phyloP scores from a whole-genome alignment of 2,113 vertebrate species.

The Athene cunicularia region DNA sequence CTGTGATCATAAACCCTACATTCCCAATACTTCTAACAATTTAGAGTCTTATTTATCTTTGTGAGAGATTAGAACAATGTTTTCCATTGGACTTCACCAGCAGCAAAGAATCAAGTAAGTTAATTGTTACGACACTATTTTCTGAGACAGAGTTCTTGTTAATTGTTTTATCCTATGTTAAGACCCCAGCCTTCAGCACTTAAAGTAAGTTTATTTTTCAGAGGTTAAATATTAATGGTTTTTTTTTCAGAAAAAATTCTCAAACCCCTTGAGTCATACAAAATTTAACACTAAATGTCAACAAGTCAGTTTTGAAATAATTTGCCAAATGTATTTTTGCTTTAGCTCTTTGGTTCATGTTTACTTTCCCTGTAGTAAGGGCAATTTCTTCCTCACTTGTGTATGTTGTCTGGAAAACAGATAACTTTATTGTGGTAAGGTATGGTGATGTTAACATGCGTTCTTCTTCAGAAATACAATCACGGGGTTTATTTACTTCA shows the following conservation, averaged over 20 bases:
- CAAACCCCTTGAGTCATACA: not conserved
- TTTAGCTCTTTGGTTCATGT: not conserved
- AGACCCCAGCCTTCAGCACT: not conserved
- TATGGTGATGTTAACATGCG: not conserved
- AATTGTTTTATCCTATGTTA: not conserved
- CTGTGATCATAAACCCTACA: not conserved
- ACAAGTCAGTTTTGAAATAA: not conserved
- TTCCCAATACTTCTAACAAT: not conserved
- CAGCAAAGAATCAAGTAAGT: not conserved
- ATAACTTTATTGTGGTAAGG: not conserved
- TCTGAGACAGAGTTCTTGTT: not conserved
- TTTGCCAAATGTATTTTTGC: not conserved
- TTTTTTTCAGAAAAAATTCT: not conserved
- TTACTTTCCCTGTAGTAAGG: not conserved
- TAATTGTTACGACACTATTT: not conserved
- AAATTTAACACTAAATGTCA: not conserved
- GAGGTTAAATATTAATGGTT: not conserved
- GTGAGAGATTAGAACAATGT: not conserved
- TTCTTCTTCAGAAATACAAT: not conserved
- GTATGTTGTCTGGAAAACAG: not conserved
- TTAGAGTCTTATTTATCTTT: conserved; percentile 15
- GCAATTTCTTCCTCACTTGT: not conserved
- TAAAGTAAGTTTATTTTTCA: not conserved
- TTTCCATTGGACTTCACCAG: not conserved
- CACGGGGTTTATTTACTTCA: not conserved